These are phyloP conservation scores for Sclerurus mexicanus DNA, from an alignment of 2,113 vertebrate species.

Conservation along the genomic window DNA sequence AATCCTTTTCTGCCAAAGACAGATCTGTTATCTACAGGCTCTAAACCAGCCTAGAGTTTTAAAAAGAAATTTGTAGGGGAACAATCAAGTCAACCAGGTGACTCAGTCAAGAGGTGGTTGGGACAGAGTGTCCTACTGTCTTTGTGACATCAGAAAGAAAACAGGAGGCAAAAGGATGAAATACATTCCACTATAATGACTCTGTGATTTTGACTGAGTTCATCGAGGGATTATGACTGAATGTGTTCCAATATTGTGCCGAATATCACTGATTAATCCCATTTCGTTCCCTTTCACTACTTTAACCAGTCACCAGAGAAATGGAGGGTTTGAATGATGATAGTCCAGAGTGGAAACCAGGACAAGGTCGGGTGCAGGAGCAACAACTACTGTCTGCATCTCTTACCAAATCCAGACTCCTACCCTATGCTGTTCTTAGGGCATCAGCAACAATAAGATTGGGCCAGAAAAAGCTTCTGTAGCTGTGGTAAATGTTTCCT, in stretches of 20 bases:
- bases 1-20: background rate
- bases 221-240: background rate
- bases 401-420: background rate
- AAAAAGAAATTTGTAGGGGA: background rate
- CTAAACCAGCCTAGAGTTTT: background rate
- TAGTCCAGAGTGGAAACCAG: background rate
- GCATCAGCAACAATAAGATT: background rate
- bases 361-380: background rate
- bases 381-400: background rate
- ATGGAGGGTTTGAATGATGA: background rate
- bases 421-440: background rate
- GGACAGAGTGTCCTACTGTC: background rate
- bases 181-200: background rate
- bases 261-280: background rate
- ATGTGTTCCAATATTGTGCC: background rate
- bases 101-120: background rate
- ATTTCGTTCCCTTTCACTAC: background rate
- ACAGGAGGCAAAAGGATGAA: background rate
- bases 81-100: background rate
- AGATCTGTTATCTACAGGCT: background rate
- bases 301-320: background rate
- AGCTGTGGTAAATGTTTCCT: background rate
- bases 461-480: background rate
- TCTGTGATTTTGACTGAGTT: background rate
- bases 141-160: background rate